Evolutionary conservation across 2,888 invertebrate species (phyloP), one percentile per base, ranked within the genome.

Genomic region (Spilosoma lubricipeda): DNA sequence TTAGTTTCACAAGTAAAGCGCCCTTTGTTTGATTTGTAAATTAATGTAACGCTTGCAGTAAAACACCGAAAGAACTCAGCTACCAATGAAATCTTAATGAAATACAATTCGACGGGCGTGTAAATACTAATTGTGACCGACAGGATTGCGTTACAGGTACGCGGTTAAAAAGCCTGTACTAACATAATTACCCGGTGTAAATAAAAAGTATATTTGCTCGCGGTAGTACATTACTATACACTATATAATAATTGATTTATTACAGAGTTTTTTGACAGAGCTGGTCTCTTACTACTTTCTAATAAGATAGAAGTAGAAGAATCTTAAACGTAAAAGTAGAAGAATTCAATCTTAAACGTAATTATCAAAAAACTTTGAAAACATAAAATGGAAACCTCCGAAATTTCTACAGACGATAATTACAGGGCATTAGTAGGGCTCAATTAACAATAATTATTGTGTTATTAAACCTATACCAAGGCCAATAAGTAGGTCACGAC

Each of bases 401-500:
- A 48, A 73, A 23, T 65, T 69, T 39, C 30, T 20, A 52, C 23
- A 15, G 39, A 65, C 73, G 65, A 70, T 73, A 73, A 73, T 73
- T 73, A 73, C n/a, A 66, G 42, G 42, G 30, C 42, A 65, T 59
- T 45, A 63, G 64, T 39, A 52, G 27, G 65, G 42, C 56, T 70
- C 52, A 56, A n/a, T 52, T 36, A 27, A 69, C 70, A 15, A 42
- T 20, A 65, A 73, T 56, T 63, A 72, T 64, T 56, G 69, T 42
- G 52, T 15, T 52, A 68, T 64, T n/a, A 68, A 72, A 52, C 33
- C 48, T 33, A 0, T n/a, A 48, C 27, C 27, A 70, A 56, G 68
- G 72, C 74, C 75, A 77, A 74, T 76, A 83, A 70, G 52, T 75
- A 78, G 75, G 80, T 73, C 82, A 73, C 73, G 74, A 48, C n/a